Evolutionary conservation across 37 sponge, comb jelly and placozoan species (phyloP), one percentile per base, ranked within the genome.

Genomic region (Chondrosia reniformis): DNA sequence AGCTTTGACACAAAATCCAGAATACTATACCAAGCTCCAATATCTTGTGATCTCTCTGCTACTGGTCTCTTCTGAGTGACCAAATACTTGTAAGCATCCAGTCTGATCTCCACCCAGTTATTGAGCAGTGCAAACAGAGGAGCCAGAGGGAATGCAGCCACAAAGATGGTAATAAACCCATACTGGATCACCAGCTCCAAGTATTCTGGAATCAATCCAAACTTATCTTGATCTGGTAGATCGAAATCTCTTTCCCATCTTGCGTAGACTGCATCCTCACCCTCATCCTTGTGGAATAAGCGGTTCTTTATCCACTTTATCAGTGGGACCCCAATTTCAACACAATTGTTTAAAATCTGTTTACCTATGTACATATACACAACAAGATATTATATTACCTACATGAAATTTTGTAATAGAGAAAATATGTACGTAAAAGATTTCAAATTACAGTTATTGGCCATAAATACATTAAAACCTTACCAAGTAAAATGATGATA

Each of bases 161-260:
- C 99, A 82, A 98, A 98, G 62, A 98, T 84, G 41, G 99, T 98
- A 56, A 91, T 84, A 55, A 98, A 98, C 40, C 99, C 99, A 81
- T 87, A 98, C 84, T 98, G 99, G 73, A 98, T 86, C 17, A 98
- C 94, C 56, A 98, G 84, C 77, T 98, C 99, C 15, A 98, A 89
- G 83, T 98, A 98, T 46, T 98, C 99, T 10, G 55, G 87, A 80
- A 98, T 92, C 59, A 98, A 89, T 19, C 98, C 98, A 45, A 91
- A 86, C 37, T 85, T 67, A 33, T 69, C 67, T 44, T 80, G 79
- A 0, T 84, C 86, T 0, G 89, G 76, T 57, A 98, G 92, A 57
- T 93, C 89, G 67, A 63, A 91, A 77, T 98, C 99, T 79, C 82
- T 90, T 49, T 93, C 96, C 99, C 99, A 98, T 54, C 94, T 86